phyloP scores from a whole-genome alignment of 2,797 vertebrate species.

The Lagocephalus sceleratus region DNA sequence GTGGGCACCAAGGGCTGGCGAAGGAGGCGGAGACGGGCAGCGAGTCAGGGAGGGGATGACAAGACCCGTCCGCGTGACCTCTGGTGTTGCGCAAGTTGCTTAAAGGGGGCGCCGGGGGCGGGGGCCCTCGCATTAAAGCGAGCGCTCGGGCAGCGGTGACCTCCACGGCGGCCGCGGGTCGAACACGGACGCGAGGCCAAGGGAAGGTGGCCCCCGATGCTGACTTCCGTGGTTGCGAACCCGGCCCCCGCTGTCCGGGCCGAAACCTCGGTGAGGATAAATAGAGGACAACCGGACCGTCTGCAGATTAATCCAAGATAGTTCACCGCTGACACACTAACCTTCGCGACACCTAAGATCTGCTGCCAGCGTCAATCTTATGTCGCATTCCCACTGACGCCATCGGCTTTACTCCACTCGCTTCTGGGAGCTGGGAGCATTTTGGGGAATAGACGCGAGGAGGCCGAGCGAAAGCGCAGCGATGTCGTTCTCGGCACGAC shows the following conservation, averaged over 20 bases:
- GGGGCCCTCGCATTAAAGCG: constrained; percentile 65
- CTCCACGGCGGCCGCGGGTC: constrained; percentile 54
- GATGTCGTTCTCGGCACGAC: too few relatives aligned
- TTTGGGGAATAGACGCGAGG: too few relatives aligned
- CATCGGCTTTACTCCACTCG: too few relatives aligned
- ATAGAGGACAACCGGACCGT: constrained; percentile 61
- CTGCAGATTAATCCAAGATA: constrained; percentile 47
- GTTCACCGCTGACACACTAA: constrained; percentile 42
- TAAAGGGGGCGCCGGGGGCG: constrained; percentile 57
- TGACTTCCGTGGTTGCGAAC: constrained; percentile 47
- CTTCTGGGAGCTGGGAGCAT: too few relatives aligned
- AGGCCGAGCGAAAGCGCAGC: too few relatives aligned
- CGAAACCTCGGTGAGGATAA: constrained; percentile 55
- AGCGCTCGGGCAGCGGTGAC: constrained; percentile 72
- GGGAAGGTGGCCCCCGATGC: constrained; percentile 59
- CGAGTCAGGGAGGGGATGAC: constrained; percentile 74
- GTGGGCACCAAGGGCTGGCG: constrained; percentile 81
- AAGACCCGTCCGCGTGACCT: constrained; percentile 80
- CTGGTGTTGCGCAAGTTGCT: constrained; percentile 73
- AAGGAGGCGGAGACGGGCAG: constrained; percentile 72
- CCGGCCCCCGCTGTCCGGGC: constrained; percentile 53
- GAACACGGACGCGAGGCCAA: constrained; percentile 71
- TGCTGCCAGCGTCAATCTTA: constrained; percentile 46
- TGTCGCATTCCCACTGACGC: too few relatives aligned
- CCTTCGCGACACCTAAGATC: constrained; percentile 45